Conservation (phyloP, 1,140 invertebrate species). For the Cylas formicarius region DNA sequence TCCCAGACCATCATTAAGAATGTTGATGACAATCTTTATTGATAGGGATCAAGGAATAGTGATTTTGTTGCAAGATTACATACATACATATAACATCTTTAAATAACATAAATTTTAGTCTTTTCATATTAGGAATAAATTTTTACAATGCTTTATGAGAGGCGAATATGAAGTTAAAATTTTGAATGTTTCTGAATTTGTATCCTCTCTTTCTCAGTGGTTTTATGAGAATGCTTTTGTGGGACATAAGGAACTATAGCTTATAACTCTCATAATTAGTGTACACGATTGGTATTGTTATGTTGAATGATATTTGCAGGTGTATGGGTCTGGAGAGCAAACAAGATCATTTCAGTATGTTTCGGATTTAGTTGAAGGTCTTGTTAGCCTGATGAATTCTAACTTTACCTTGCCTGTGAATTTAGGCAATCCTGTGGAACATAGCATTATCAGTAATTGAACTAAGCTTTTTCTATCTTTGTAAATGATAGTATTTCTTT, state of each 20-base stretch:
- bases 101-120: too few relatives aligned
- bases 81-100: too few relatives aligned
- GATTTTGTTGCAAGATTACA: too few relatives aligned
- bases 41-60: too few relatives aligned
- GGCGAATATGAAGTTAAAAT: too few relatives aligned
- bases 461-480: background rate
- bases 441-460: slow-evolving; percentile 78
- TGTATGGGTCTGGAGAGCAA: slow-evolving; percentile 94
- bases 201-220: background rate
- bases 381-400: slow-evolving; percentile 88
- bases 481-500: slow-evolving; percentile 31
- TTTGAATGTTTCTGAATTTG: background rate
- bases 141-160: too few relatives aligned
- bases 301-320: slow-evolving; percentile 47
- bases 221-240: too few relatives aligned
- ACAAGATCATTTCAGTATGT: slow-evolving; percentile 98
- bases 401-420: slow-evolving; percentile 93
- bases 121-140: too few relatives aligned
- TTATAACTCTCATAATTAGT: background rate
- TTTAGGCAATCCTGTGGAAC: slow-evolving; percentile 96
- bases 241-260: too few relatives aligned
- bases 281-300: too few relatives aligned
- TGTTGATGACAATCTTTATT: too few relatives aligned
- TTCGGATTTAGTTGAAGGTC: slow-evolving; percentile 91
- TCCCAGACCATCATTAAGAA: too few relatives aligned